Base-by-base conservation (phyloP, 2,113 vertebrate genomes). In the Lophius piscatorius region DNA sequence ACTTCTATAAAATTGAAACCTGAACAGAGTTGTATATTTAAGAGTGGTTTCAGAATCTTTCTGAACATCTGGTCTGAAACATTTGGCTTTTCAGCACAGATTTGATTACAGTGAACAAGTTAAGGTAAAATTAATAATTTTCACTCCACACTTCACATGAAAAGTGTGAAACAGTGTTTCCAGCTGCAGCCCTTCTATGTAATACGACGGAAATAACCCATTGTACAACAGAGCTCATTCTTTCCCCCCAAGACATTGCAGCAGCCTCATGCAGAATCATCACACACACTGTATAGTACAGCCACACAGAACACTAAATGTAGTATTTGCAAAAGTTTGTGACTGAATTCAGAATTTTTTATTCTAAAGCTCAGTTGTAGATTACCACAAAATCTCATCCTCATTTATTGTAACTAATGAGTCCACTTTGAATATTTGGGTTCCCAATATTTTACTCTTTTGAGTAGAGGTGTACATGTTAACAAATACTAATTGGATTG, bases 1-100 rank as follows among this genome's bases (percentile, higher is more conserved):
- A 56, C 74, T 61, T 86, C 60, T 88, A 70, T 45, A 81, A 76
- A 70, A 80, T 82, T 80, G 6, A 86, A 82, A 66, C 65, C 70
- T 78, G 18, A 5, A 45, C 40, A 47, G 78, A 74, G 56, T 31
- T 83, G 68, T 60, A 78, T 84, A 81, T 83, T 89, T 82, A 46
- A 85, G 23, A 29, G 46, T 5, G 24, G 35, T 70, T 75, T 86
- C 48, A 56, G 20, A 63, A 52, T 48, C 49, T 10, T 21, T 78
- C 67, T 67, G 48, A 81, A 75, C n/a, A n/a, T n/a, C 20, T 17
- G 12, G 26, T 69, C 16, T 29, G 18, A 34, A 52, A 60, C 40
- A 18, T 51, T 51, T 51, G 22, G 66, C 49, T n/a, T 28, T 48
- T 79, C 65, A 54, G 45, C 22, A 58, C 46, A 39, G 51, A 26